phyloP scores from a whole-genome alignment of 2,888 invertebrate genomes.

The Pachliopta kotzebuea region DNA sequence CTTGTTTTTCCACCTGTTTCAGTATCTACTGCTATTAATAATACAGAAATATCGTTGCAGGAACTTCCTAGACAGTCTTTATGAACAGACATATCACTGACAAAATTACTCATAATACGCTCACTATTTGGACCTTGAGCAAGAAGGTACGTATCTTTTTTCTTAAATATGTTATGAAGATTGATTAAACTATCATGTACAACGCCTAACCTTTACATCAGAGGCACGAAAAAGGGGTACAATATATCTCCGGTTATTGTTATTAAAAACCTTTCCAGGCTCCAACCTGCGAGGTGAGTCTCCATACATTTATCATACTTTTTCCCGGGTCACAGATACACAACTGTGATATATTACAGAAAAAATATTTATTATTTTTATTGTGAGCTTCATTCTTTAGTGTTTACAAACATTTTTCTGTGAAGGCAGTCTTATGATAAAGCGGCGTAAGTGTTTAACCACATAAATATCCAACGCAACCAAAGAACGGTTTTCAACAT shows the following conservation, averaged over 20 bases:
- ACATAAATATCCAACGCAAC: too few species aligned
- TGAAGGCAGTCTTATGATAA: not conserved
- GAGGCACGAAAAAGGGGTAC: not conserved
- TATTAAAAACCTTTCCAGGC: constrained; percentile 9
- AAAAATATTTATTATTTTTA: not conserved
- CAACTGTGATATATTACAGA: not conserved
- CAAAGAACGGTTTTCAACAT: too few species aligned
- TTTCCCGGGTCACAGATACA: not conserved
- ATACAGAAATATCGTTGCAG: too few species aligned
- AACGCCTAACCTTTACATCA: constrained; percentile 1
- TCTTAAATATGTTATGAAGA: constrained; percentile 1
- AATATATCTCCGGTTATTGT: constrained; percentile 9
- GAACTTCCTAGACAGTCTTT: too few species aligned
- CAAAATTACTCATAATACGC: too few species aligned
- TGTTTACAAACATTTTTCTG: not conserved
- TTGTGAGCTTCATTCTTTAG: too few species aligned
- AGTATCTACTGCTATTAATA: too few species aligned
- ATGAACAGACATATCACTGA: too few species aligned
- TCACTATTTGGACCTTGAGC: not conserved
- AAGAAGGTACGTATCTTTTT: not conserved
- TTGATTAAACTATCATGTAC: constrained; percentile 1
- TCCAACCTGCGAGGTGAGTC: constrained; percentile 6
- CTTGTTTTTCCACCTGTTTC: too few species aligned
- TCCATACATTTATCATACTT: constrained; percentile 16
- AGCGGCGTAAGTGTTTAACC: too few species aligned